Base-by-base conservation (phyloP, 2,113 vertebrate genomes). In the Sinocyclocheilus maitianheensis region DNA sequence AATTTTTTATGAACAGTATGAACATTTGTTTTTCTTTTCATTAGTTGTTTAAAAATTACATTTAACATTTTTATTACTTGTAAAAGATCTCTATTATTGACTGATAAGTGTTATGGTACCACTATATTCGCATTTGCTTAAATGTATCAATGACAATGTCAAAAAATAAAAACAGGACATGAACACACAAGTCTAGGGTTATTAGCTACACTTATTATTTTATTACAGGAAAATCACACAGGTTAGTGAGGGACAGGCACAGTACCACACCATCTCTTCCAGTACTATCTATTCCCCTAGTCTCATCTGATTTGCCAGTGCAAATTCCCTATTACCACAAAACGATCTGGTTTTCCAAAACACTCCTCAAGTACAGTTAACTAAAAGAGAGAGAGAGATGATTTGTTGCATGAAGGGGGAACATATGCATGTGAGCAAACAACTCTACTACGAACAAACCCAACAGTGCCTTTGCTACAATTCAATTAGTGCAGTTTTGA, bases 161-260 rank as follows among this genome's bases (percentile, higher is more conserved):
- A 85, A 53, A 51, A 43, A 53, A 69, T 55, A 9, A 62, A 62
- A 62, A 62, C 20, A 71, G 55, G 22, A 63, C 37, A 48, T 65
- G 37, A 55, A 24, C 2, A 84, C 63, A 84, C 55, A 81, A 69
- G 30, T 82, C 20, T 16, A 74, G 46, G 12, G n/a, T 30, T 67
- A 24, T 78, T 37, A 77, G 5, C 81, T 77, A 79, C 40, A 80
- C 40, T 46, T 69, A 4, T 84, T 8, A 55, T 85, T 93, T 94
- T 94, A 94, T 93, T 93, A 53, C 53, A 90, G 76, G 90, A 71
- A 83, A 72, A 83, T 80, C 74, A 81, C 63, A 77, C 60, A 87
- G 65, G 69, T 72, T 46, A 84, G 72, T 77, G 53, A 34, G 75
- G 24, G 46, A 77, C 86, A 89, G 62, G 30, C 63, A 53, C 46